These are phyloP conservation scores for Thereva unica DNA, from an alignment of 2,888 invertebrate species.

Conservation along the genomic window DNA sequence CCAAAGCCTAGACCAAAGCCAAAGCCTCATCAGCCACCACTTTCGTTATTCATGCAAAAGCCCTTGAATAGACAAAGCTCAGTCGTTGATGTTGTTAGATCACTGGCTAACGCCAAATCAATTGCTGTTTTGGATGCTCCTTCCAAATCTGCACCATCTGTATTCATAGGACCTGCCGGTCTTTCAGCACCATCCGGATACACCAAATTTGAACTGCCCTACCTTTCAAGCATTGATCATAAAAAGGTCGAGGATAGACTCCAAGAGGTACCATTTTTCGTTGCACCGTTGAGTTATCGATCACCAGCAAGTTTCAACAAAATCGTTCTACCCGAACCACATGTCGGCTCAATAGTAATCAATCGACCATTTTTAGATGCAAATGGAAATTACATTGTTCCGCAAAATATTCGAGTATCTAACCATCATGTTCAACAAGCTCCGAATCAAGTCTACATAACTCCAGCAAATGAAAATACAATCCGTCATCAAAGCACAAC, in stretches of 20 bases:
- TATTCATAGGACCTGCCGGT: constrained; percentile 81
- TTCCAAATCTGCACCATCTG: constrained; percentile 69
- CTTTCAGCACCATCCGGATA: constrained; percentile 73
- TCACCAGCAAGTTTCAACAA: constrained; percentile 84
- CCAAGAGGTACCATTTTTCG: constrained; percentile 79
- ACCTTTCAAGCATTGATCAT: constrained; percentile 73
- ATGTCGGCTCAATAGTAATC: constrained; percentile 83
- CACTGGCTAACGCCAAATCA: constrained; percentile 71
- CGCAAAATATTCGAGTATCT: constrained; percentile 44
- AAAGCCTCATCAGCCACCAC: constrained; percentile 81
- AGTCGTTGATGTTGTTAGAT: constrained; percentile 71
- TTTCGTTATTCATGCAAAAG: constrained; percentile 77
- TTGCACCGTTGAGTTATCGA: constrained; percentile 81
- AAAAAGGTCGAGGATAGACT: constrained; percentile 72
- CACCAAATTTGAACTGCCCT: constrained; percentile 80
- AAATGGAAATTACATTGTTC: constrained; percentile 19
- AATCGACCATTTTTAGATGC: constrained; percentile 56
- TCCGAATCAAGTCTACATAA: constrained; percentile 44
- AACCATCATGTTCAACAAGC: constrained; percentile 1
- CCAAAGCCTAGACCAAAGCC: constrained; percentile 65
- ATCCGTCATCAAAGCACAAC: constrained; percentile 40
- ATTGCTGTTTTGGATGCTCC: constrained; percentile 79
- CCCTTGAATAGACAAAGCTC: constrained; percentile 59
- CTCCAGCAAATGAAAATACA: constrained; percentile 42
- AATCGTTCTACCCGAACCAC: constrained; percentile 83